These are phyloP conservation scores for Amphibalanus amphitrite DNA, from an alignment of 1,140 invertebrate species.

Conservation along the genomic window DNA sequence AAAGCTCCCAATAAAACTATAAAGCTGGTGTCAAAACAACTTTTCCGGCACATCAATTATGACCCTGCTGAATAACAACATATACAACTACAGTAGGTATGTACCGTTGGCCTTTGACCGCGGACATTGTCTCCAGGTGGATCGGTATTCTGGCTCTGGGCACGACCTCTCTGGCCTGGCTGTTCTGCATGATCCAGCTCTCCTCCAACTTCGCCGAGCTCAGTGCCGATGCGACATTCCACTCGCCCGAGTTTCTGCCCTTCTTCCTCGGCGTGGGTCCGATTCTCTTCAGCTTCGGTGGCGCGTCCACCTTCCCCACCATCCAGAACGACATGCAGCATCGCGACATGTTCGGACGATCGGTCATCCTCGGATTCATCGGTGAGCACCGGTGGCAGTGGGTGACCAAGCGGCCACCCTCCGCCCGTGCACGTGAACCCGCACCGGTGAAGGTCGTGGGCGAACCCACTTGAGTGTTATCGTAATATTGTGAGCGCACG, in stretches of 20 bases:
- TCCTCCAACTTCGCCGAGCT: conserved; percentile 26
- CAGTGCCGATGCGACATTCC: conserved; percentile 18
- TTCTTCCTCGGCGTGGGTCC: conserved; percentile 45
- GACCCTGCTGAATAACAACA: too few relatives aligned
- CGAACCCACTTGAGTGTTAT: too few relatives aligned
- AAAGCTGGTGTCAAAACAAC: too few relatives aligned
- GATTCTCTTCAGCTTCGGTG: conserved; percentile 46
- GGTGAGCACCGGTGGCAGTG: too few relatives aligned
- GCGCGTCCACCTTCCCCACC: conserved; percentile 46
- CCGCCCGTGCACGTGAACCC: too few relatives aligned
- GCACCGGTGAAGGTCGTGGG: too few relatives aligned
- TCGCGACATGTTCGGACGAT: conserved; percentile 20
- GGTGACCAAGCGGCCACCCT: too few relatives aligned
- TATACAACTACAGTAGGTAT: too few relatives aligned
- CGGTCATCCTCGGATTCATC: conserved; percentile 20
- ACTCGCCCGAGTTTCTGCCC: conserved; percentile 21
- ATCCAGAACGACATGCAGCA: conserved; percentile 41
- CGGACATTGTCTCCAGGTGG: conserved; percentile 28
- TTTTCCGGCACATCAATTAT: too few relatives aligned
- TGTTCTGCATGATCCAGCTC: conserved; percentile 38
- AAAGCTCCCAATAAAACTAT: too few relatives aligned
- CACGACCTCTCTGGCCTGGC: conserved; percentile 35
- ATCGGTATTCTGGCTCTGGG: conserved; percentile 35
- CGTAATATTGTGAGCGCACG: too few relatives aligned
- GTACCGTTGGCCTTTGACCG: too few relatives aligned